Base-by-base conservation (phyloP, 2,797 vertebrate species). In the Pagetopsis macropterus region DNA sequence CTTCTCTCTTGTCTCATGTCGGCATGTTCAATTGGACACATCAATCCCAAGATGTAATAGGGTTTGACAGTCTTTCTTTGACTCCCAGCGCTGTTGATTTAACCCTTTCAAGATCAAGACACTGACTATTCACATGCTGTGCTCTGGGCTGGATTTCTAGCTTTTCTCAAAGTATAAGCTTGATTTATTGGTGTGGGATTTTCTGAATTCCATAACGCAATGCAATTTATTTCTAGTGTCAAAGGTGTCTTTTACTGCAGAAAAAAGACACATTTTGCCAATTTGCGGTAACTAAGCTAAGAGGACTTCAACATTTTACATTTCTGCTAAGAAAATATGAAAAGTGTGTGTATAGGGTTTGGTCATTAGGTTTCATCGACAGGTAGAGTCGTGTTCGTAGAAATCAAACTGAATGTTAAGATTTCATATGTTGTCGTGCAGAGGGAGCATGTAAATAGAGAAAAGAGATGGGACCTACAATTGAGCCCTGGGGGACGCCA, bases 1-100 rank as follows among this genome's bases (percentile, higher is more conserved):
- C 77, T 69, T 63, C 23, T 76, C 43, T 41, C 44, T 4, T 21
- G 60, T 76, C 44, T 56, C 58, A 44, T 3, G 7, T 72, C 33
- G 40, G 33, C 48, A 45, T 50, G 45, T 68, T 72, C 54, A 37
- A 31, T 70, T 51, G 33, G 21, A 52, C 50, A 48, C 66, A 12
- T 65, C 70, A 45, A 5, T 59, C 7, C 68, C 2, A 0, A 31
- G 80, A 76, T 14, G 13, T 66, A 64, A 88, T 63, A 23, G 56
- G 60, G 56, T 66, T 44, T 69, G 87, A 85, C 76, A n/a, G 64
- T 2, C n/a, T 27, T 27, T 58, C 57, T 80, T 55, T 75, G 52
- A 72, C 76, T 83, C 33, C 50, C 16, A 11, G 27, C 55, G 51
- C 65, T 79, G 71, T 65, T 64, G 72, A 54, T 76, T 79, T 78